Percentiles rank a stretch among this genome's conserved stretches.
Conservation (phyloP, 1,140 invertebrate species). For the Homarus americanus region DNA sequence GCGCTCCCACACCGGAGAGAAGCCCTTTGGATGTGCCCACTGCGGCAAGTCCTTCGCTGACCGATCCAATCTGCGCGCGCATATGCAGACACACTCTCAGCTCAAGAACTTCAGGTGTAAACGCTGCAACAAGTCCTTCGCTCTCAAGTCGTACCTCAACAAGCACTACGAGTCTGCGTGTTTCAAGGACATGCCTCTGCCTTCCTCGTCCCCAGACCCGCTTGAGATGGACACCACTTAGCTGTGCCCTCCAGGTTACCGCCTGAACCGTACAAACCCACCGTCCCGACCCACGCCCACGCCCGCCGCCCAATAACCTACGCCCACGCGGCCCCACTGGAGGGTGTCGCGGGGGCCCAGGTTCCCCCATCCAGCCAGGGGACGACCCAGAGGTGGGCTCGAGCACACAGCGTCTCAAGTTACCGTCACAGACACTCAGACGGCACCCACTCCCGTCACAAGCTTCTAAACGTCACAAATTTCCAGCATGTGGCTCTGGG, state of each 20-base stretch:
- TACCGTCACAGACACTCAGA: background rate
- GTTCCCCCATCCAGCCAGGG: background rate
- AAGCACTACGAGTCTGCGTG: conserved; percentile 97
- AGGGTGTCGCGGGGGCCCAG: background rate
- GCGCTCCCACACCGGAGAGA: conserved; percentile 85
- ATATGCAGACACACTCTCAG: conserved; percentile 98
- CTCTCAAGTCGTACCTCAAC: conserved; percentile 97
- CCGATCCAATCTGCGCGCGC: conserved; percentile 94
- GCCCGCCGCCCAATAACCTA: conserved; percentile 3
- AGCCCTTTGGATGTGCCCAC: conserved; percentile 85
- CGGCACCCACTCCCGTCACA: background rate
- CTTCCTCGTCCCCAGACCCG: conserved; percentile 60
- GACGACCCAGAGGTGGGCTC: background rate
- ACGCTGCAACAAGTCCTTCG: conserved; percentile 95
- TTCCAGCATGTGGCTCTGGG: background rate
- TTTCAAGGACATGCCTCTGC: conserved; percentile 75
- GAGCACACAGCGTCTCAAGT: background rate
- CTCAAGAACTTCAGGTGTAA: conserved; percentile 94
- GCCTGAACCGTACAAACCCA: conserved; percentile 64
- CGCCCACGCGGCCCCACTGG: background rate
- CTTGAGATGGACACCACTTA: conserved; percentile 10
- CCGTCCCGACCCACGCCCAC: conserved; percentile 51
- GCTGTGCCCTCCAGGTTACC: conserved; percentile 35
- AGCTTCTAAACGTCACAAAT: background rate
- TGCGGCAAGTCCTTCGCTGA: conserved; percentile 86